Conservation (phyloP, 2,797 vertebrate species). For the Molossus molossus region DNA sequence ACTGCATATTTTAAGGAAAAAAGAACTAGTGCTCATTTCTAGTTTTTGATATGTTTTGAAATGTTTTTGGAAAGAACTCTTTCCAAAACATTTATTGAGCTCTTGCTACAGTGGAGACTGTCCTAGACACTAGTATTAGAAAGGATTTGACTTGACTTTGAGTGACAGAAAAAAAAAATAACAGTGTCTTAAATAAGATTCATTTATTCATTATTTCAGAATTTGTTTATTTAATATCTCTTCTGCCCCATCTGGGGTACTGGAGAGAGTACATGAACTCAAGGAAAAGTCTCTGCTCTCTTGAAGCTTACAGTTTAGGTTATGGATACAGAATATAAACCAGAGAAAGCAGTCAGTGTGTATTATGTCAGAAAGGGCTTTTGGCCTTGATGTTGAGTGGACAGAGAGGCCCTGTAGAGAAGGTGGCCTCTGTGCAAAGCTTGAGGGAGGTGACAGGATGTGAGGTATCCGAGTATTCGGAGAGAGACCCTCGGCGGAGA, state of each 20-base stretch:
- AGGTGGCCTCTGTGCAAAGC: not conserved
- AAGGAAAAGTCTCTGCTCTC: not conserved
- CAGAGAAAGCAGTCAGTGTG: not conserved
- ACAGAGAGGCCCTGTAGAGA: not conserved
- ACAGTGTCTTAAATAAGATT: not conserved
- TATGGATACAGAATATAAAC: not conserved
- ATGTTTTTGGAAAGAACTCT: not conserved
- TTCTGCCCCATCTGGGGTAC: not conserved
- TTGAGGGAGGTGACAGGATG: not conserved
- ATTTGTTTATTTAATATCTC: not conserved
- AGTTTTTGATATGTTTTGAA: slow-evolving; percentile 44
- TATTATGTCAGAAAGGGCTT: not conserved
- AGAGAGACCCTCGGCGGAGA: not conserved
- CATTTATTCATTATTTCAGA: not conserved
- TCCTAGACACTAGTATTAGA: not conserved
- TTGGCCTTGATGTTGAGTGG: not conserved
- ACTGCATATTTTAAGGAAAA: not conserved
- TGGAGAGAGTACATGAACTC: not conserved
- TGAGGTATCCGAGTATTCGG: not conserved
- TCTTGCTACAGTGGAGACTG: not conserved
- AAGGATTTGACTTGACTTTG: not conserved
- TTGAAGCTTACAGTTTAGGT: not conserved
- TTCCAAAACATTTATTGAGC: not conserved
- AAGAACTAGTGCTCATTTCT: not conserved
- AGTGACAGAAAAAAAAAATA: not conserved